Percentiles rank a stretch among this genome's conserved stretches.
These are phyloP conservation scores for Balearica regulorum DNA, from an alignment of 2,797 vertebrate genomes.

Conservation along the genomic window DNA sequence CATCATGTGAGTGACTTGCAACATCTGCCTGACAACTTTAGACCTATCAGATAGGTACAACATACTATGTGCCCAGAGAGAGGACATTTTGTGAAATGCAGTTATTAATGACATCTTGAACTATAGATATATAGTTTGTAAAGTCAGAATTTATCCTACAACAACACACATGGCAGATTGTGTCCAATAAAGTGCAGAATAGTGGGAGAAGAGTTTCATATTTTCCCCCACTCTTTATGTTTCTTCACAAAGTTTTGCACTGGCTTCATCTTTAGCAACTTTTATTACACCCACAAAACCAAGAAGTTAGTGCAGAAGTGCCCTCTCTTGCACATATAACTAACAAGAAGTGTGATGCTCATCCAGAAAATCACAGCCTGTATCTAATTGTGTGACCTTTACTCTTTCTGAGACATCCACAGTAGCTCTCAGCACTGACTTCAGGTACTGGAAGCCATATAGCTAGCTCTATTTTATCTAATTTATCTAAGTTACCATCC, in stretches of 20 bases:
- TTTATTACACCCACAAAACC: not conserved
- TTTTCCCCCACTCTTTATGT: not conserved
- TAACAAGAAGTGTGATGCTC: not conserved
- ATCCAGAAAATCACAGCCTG: not conserved
- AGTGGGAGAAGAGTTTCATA: not conserved
- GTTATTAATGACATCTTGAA: not conserved
- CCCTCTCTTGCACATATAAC: not conserved
- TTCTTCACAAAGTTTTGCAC: not conserved
- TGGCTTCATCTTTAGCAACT: not conserved
- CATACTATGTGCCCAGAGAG: not conserved
- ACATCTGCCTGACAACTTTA: conserved; percentile 39
- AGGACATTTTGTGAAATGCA: not conserved
- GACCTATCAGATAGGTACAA: not conserved
- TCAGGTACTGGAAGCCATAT: not conserved
- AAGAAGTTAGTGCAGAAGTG: not conserved
- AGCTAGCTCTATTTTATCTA: not conserved
- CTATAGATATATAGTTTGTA: not conserved
- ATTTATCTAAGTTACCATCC: not conserved
- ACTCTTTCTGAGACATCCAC: not conserved
- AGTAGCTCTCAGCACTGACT: not conserved
- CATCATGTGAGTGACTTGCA: conserved; percentile 31
- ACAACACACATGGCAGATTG: not conserved
- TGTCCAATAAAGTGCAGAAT: not conserved
- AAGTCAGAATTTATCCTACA: not conserved
- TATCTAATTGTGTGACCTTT: not conserved